Evolutionary conservation across 2,888 invertebrate species (phyloP), one percentile per base, ranked within the genome.

Genomic region (Galerucella pusilla): DNA sequence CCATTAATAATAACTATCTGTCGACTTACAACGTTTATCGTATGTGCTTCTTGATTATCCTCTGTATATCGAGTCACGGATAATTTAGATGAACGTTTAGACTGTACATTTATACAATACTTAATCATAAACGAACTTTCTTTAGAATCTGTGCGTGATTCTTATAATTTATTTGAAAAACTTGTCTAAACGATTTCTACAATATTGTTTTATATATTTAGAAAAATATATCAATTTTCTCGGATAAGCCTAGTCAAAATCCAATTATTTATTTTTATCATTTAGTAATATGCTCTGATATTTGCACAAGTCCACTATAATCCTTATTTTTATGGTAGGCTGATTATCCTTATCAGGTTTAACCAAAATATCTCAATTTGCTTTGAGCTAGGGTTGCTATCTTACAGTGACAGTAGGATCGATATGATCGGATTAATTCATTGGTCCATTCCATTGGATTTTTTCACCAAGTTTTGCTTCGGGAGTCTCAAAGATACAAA

Each of bases 51-150:
- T 46, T 45, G 70, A 75, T 72, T 71, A 49, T 5, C 68, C 64
- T 42, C 73, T 80, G 79, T 80, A 80, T 77, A 71, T 78, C 76
- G 78, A 75, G 61, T 49, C 75, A 79, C 75, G 72, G 80, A 81
- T 76, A 74, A 45, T 77, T 65, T 75, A 75, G 71, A 75, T 72
- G 60, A 42, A 77, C 75, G 67, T 80, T 70, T 78, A 80, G 82
- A 83, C 83, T 85, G 85, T 85, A 84, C 81, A 85, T 85, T 71
- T 82, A 82, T 81, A 81, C 80, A 80, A 77, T 80, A 80, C 78
- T 71, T 81, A 81, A 83, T 81, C 80, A 80, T 81, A 80, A 80
- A 80, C 79, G 78, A 79, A 78, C 70, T 75, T 77, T 75, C 71
- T 65, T 77, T 65, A 59, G 71, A 28, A 71, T 81, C 80, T 80